phyloP scores from a whole-genome alignment of 1,140 invertebrate species.

The Drosophila oshimai region DNA sequence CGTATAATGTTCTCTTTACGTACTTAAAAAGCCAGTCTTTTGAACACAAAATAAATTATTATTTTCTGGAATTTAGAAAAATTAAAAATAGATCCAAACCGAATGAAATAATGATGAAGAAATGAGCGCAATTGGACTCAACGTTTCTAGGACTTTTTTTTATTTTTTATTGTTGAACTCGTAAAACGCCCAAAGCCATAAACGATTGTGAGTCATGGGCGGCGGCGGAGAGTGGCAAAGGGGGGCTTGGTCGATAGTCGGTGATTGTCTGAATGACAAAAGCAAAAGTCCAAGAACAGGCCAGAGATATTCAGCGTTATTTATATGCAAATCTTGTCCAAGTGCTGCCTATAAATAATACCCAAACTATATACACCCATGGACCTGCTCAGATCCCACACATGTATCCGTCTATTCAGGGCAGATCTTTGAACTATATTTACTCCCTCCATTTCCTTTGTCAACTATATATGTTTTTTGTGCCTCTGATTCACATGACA shows the following conservation, averaged over 20 bases:
- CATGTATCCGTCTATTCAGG: slow-evolving; percentile 37
- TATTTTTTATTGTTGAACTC: slow-evolving; percentile 59
- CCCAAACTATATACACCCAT: slow-evolving; percentile 6
- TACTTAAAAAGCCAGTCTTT: background rate
- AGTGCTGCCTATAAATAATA: slow-evolving; percentile 76
- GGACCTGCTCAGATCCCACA: background rate
- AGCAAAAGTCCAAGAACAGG: slow-evolving; percentile 20
- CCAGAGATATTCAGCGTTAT: slow-evolving; percentile 22
- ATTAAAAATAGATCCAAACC: slow-evolving; percentile 46
- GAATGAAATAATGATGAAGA: slow-evolving; percentile 5
- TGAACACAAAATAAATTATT: background rate
- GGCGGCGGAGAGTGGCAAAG: background rate
- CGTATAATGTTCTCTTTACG: too few species aligned
- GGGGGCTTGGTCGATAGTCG: background rate
- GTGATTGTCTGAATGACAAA: slow-evolving; percentile 32
- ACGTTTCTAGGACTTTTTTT: slow-evolving; percentile 2
- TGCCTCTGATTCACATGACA: slow-evolving; percentile 9
- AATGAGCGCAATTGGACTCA: slow-evolving; percentile 20
- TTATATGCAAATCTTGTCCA: slow-evolving; percentile 48
- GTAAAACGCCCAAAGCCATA: slow-evolving; percentile 60
- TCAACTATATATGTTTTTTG: slow-evolving; percentile 7
- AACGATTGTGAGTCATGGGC: slow-evolving; percentile 43
- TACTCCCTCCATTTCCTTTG: slow-evolving; percentile 51
- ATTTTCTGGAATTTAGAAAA: slow-evolving; percentile 18
- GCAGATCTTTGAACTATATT: slow-evolving; percentile 60